Evolutionary conservation across 2,797 vertebrate species (phyloP), one percentile per base, ranked within the genome.

Genomic region (Siniperca scherzeri): DNA sequence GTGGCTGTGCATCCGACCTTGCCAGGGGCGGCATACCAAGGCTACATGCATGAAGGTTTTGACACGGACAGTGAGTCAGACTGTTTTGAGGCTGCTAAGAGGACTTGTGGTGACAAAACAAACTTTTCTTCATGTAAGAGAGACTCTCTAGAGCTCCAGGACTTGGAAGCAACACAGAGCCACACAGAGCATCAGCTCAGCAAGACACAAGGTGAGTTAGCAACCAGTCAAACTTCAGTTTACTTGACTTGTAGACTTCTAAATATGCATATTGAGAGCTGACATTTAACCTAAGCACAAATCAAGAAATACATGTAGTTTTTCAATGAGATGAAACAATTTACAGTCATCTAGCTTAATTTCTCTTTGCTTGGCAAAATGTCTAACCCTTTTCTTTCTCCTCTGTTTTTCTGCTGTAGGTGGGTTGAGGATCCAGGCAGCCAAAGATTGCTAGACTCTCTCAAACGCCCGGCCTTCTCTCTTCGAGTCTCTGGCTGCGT

Each of bases 1-100:
- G 97, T 99, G 82, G 97, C 98, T 5, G 95, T 99, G 87, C 97
- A 97, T 87, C 97, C 98, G 2, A 96, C 93, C 1, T 93, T 99
- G 89, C 98, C 98, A 0, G 97, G 98, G 44, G 94, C 97, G 8
- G 95, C 97, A 2, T 97, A 97, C 92, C 95, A 96, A 86, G 96
- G 82, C 80, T 99, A 97, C 22, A 90, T 95, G 92, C 96, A 97
- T 0, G 95, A 98, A 89, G 95, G 96, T 84, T 97, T 95, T 89
- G 94, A 97, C 7, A 88, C 96, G 13, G 88, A 97, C 56, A 90
- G 92, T 0, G 96, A 97, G 86, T 94, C 76, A 1, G 95, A 97
- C 92, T 96, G 95, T 92, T 96, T 95, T 56, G 95, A 97, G 22
- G 94, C 95, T 84, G 86, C 93, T 83, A 93, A 92, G 77, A 93